Base-by-base conservation (phyloP, 2,113 vertebrate genomes). In the Panthera uncia region DNA sequence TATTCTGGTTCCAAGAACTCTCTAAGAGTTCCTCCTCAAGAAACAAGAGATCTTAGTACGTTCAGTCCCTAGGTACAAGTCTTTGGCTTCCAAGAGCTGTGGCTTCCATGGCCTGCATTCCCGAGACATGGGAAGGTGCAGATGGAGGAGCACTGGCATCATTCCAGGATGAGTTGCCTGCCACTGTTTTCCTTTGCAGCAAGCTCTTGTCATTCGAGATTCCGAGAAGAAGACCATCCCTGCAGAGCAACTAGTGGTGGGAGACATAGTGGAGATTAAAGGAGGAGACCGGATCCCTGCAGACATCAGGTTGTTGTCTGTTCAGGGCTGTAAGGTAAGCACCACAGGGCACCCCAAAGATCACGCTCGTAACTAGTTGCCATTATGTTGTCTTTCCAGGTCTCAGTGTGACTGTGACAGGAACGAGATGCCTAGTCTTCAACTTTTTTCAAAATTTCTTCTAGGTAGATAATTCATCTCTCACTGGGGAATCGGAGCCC, bases 381-480 rank as follows among this genome's bases (percentile, higher is more conserved):
- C 29, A 4, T 38, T 66, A 48, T 55, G 4, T 33, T 18, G 25
- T n/a, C 68, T 74, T 63, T 90, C 68, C 74, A 48, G 7, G 4
- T 13, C 50, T 68, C 19, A 3, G 5, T 12, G 23, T 68, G 68
- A 80, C n/a, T 31, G 45, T 50, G 31, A 1, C 57, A 16, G 79
- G 4, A 66, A 38, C 14, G 65, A 27, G 25, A 15, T 81, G n/a
- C 6, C 63, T 66, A 4, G 65, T 65, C 73, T 33, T 87, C 36
- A 85, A 52, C n/a, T 65, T 19, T 36, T 80, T 36, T 69, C 41
- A 29, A 74, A 80, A 31, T 80, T 69, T 74, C 82, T 93, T 89
- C 69, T 73, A 99, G 99, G 99, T 99, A 68, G 99, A 99, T 96
- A 99, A 99, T 93, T 99, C 99, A 4, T 99, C 99, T 80, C 98